Evolutionary conservation across 2,888 invertebrate genomes (phyloP).

Genomic region (Agonopterix subpropinquella): DNA sequence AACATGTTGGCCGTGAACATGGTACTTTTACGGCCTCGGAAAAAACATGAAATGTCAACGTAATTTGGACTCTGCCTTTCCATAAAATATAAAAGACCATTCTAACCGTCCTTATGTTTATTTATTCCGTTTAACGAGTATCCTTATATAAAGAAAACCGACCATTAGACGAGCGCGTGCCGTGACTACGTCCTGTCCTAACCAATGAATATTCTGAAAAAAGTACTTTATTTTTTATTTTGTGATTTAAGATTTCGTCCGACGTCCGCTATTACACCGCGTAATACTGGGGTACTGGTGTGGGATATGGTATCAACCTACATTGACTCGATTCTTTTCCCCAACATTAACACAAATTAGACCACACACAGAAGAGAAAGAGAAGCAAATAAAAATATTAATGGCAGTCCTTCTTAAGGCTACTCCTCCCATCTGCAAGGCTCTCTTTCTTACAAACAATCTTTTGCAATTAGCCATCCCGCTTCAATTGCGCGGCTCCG

Average conservation of each 20-base stretch:
- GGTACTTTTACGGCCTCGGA: conserved; percentile 23
- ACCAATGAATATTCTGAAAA: not conserved
- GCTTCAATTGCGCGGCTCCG: too few relatives aligned
- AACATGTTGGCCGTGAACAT: conserved; percentile 30
- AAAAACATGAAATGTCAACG: conserved; percentile 16
- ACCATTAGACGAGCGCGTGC: conserved; percentile 8
- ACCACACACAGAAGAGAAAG: too few relatives aligned
- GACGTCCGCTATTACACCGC: too few relatives aligned
- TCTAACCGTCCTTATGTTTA: conserved; percentile 7
- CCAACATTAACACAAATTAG: too few relatives aligned
- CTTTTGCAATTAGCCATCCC: too few relatives aligned
- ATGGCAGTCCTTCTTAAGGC: too few relatives aligned
- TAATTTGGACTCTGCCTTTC: conserved; percentile 3
- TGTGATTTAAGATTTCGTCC: not conserved
- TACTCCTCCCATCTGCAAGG: too few relatives aligned
- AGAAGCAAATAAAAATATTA: too few relatives aligned
- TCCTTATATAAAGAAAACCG: conserved; percentile 6
- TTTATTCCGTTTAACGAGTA: conserved; percentile 9
- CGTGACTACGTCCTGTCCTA: not conserved
- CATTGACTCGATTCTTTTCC: too few relatives aligned
- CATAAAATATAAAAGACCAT: conserved; percentile 6
- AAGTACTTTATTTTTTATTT: not conserved
- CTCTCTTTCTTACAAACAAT: too few relatives aligned
- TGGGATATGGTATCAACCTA: too few relatives aligned
- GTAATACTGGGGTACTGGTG: too few relatives aligned